Conservation (phyloP, 2,797 vertebrate species). For the Phoxinus dragarum region DNA sequence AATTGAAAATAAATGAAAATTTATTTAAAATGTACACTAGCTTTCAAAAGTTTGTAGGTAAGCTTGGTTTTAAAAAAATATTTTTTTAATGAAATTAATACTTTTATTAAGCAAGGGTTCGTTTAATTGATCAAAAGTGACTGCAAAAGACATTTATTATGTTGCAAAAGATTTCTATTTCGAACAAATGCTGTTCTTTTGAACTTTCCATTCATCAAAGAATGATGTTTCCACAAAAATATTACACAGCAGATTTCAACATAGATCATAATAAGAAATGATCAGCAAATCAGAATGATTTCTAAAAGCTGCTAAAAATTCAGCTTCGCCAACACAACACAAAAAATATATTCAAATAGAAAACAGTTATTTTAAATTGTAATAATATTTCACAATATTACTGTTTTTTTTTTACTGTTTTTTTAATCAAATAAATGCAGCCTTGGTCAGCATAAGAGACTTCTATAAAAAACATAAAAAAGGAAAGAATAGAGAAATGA, state of each 20-base stretch:
- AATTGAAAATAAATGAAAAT: not conserved
- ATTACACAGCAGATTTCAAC: not conserved
- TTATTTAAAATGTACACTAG: not conserved
- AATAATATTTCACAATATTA: constrained; percentile 4
- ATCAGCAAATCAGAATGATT: not conserved
- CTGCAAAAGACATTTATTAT: not conserved
- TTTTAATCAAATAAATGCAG: not conserved
- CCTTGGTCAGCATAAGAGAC: not conserved
- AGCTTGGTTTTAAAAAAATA: not conserved
- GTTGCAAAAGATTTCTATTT: not conserved
- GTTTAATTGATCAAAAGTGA: not conserved
- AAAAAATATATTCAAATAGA: not conserved
- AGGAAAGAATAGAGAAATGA: not conserved
- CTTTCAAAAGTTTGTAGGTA: not conserved
- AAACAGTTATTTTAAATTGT: not conserved
- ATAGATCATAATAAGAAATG: not conserved
- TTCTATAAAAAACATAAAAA: not conserved
- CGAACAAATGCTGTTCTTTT: not conserved
- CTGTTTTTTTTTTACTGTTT: not conserved
- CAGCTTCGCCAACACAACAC: not conserved
- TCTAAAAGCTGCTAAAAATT: not conserved
- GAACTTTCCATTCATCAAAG: not conserved
- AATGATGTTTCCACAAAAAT: not conserved
- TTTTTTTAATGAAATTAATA: not conserved
- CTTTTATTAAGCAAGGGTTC: not conserved